Evolutionary conservation across 2,888 invertebrate species (phyloP).

Genomic region (Proisotoma minuta): DNA sequence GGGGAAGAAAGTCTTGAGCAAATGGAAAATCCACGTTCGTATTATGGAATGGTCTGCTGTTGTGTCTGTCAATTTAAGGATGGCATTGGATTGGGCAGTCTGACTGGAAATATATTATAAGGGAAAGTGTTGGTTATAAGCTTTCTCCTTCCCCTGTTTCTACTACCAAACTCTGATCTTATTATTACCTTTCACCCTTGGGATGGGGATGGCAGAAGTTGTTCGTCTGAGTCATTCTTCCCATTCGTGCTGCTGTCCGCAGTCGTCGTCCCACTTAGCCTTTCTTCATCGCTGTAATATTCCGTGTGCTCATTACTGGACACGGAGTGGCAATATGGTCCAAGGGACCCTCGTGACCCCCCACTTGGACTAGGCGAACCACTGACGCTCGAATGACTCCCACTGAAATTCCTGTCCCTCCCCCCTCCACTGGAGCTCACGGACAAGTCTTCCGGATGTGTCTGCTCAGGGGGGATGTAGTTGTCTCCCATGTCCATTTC

Average conservation of each 20-base stretch:
- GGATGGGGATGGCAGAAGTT: slow-evolving; percentile 24
- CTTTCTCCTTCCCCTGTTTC: not conserved
- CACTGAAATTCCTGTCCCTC: slow-evolving; percentile 36
- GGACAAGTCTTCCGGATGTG: slow-evolving; percentile 85
- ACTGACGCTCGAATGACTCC: slow-evolving; percentile 44
- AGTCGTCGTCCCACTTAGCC: slow-evolving; percentile 4
- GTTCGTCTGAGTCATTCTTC: slow-evolving; percentile 30
- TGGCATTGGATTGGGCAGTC: no score
- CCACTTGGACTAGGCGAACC: slow-evolving; percentile 43
- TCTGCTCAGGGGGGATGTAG: slow-evolving; percentile 67
- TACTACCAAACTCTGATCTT: not conserved
- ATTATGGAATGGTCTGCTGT: no score
- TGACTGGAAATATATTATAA: no score
- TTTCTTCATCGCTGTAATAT: slow-evolving; percentile 44
- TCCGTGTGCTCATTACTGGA: slow-evolving; percentile 40
- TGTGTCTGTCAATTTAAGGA: no score
- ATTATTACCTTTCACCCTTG: slow-evolving; percentile 17
- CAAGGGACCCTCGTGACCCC: slow-evolving; percentile 35
- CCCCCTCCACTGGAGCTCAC: slow-evolving; percentile 51
- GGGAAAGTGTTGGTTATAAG: no score
- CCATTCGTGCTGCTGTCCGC: slow-evolving; percentile 32
- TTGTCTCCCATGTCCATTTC: slow-evolving; percentile 10
- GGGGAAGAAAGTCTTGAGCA: no score
- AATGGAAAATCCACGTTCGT: no score
- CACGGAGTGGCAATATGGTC: slow-evolving; percentile 38